phyloP scores from a whole-genome alignment of 2,797 vertebrate species.

The Cheirogaleus major region DNA sequence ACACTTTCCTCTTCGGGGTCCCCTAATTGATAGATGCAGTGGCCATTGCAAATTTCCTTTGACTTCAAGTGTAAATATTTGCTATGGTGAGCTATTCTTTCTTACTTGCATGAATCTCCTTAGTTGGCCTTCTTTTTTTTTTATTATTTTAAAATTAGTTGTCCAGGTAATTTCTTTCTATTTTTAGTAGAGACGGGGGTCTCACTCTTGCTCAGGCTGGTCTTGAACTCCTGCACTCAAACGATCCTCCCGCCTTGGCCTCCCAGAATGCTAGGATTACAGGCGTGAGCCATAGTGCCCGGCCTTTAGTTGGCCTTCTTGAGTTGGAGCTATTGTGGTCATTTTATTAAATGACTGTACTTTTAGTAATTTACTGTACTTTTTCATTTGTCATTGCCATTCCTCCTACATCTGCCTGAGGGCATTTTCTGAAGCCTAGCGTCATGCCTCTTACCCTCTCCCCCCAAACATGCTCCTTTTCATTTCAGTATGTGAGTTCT shows the following conservation, averaged over 20 bases:
- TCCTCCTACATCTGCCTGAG: background rate
- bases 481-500: background rate
- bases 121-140: background rate
- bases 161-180: too few species aligned
- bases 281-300: too few species aligned
- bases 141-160: too few species aligned
- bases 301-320: background rate
- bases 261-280: too few species aligned
- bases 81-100: conserved; percentile 18
- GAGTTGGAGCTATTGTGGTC: background rate
- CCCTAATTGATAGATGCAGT: background rate
- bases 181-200: too few species aligned
- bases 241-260: too few species aligned
- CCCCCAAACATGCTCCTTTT: background rate
- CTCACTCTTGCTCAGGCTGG: too few species aligned
- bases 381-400: conserved; percentile 12
- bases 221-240: too few species aligned
- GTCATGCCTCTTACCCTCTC: background rate
- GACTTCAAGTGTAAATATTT: conserved; percentile 14
- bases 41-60: background rate
- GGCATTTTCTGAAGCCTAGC: background rate
- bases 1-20: background rate
- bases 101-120: conserved; percentile 9
- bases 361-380: background rate
- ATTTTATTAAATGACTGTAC: background rate